Evolutionary conservation across 2,797 vertebrate genomes (phyloP).

Genomic region (Melopsittacus undulatus): DNA sequence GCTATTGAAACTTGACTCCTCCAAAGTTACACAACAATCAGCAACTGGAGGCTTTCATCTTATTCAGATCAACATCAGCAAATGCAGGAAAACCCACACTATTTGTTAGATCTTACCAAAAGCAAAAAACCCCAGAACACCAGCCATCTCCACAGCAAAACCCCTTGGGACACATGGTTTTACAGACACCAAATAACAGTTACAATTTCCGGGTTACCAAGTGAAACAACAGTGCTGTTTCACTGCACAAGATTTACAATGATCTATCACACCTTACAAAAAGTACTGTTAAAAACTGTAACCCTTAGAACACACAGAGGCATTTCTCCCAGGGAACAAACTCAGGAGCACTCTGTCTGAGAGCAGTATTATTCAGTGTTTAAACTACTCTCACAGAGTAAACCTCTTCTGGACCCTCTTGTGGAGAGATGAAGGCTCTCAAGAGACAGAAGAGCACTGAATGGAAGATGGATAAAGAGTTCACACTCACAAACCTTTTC

Average conservation of each 20-base stretch:
- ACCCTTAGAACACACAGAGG: background rate
- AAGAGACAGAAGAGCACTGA: background rate
- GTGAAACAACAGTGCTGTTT: background rate
- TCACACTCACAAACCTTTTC: background rate
- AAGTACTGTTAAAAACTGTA: background rate
- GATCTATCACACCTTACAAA: background rate
- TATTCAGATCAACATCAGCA: background rate
- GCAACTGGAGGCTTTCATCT: background rate
- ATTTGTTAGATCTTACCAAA: background rate
- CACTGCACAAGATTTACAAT: background rate
- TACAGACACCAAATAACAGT: fast-evolving
- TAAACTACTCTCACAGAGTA: background rate
- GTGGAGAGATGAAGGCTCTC: background rate
- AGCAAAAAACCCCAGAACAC: background rate
- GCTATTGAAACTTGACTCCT: background rate
- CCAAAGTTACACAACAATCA: background rate
- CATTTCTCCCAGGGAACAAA: background rate
- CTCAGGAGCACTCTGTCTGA: background rate
- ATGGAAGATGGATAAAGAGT: background rate
- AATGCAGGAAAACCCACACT: background rate
- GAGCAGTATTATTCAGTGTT: background rate
- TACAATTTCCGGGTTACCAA: background rate
- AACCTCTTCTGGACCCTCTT: background rate
- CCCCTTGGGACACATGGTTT: background rate
- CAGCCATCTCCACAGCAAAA: background rate